Evolutionary conservation across 92 coral and sea anemone genomes (phyloP), one percentile per base, ranked within the genome.

Genomic region (Phymanthus crucifer): DNA sequence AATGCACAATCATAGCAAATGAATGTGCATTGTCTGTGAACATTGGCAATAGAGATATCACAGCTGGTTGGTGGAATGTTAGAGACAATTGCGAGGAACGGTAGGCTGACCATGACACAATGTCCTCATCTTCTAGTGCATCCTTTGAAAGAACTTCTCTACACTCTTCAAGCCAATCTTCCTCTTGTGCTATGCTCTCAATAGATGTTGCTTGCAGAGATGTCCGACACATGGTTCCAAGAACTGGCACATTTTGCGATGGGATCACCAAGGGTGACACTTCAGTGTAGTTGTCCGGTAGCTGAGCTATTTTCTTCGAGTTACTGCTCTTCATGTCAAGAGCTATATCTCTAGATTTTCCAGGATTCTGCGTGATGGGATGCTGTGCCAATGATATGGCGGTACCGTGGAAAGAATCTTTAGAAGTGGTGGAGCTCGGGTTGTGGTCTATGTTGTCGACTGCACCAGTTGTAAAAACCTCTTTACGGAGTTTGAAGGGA

Each of bases 351-450:
- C 90, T 72, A 2, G 54, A 72, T 17, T 56, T 48, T 38, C 95
- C 92, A 24, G 81, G 68, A 16, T 82, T 76, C 11, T 88, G 84
- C 4, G 52, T 45, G 19, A 86, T 85, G 6, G 88, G 92, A 78
- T 91, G 92, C 79, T 88, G 95, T 32, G 83, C 91, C 70, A 91
- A 37, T 4, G 57, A 50, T 9, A 50, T 50, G 14, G 57, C 57
- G n/a, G 57, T 50, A 50, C 57, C 57, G 18, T 91, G 92, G 61
- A 82, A 88, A 18, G 95, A 70, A 70, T 83, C 86, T 1, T 82
- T 78, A 7, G 92, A 36, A 72, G 73, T 88, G 3, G 95, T 91
- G 31, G 95, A 82, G 68, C 95, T 88, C n/a, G 88, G 57, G 57
- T 50, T 50, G 18, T 10, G 57, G 57, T 50, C 57, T 9, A 50